Conservation (phyloP, 2,797 vertebrate genomes). For the Microchirus variegatus region DNA sequence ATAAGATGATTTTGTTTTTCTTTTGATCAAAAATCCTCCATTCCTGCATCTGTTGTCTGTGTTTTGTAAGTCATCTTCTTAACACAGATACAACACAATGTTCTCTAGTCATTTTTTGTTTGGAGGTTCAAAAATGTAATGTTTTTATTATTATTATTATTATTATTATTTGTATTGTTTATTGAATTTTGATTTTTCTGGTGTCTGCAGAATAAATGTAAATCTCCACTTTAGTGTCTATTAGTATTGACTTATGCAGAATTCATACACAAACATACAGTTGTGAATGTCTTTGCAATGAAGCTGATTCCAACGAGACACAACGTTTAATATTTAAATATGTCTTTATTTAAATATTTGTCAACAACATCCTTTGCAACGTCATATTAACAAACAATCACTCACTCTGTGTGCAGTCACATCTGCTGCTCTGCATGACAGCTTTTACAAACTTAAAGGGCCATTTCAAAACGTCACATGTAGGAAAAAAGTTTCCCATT, state of each 20-base stretch:
- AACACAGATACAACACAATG: slow-evolving; percentile 10
- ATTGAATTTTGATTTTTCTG: slow-evolving; percentile 36
- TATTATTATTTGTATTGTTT: slow-evolving; percentile 4
- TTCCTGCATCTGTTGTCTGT: slow-evolving; percentile 57
- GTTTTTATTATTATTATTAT: slow-evolving; percentile 18
- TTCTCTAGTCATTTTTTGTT: slow-evolving; percentile 18
- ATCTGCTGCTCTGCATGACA: no score
- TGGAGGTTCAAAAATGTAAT: slow-evolving; percentile 40
- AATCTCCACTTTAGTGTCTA: slow-evolving; percentile 39
- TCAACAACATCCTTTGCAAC: slow-evolving; percentile 17
- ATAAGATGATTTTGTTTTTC: slow-evolving; percentile 54
- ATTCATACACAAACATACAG: not conserved
- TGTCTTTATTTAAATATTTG: slow-evolving; percentile 61
- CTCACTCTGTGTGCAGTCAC: no score
- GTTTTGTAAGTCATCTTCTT: slow-evolving; percentile 12
- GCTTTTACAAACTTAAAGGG: no score
- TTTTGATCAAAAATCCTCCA: slow-evolving; percentile 56
- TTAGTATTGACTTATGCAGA: slow-evolving; percentile 5
- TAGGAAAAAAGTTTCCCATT: no score
- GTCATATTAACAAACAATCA: slow-evolving; percentile 22
- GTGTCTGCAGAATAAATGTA: slow-evolving; percentile 59
- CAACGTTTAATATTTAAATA: slow-evolving; percentile 28
- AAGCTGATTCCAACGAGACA: no score
- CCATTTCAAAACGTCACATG: no score
- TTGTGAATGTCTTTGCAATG: no score